Percentiles rank a stretch among this genome's conserved stretches.
phyloP scores from a whole-genome alignment of 2,797 vertebrate genomes.

The Thamnophis elegans region DNA sequence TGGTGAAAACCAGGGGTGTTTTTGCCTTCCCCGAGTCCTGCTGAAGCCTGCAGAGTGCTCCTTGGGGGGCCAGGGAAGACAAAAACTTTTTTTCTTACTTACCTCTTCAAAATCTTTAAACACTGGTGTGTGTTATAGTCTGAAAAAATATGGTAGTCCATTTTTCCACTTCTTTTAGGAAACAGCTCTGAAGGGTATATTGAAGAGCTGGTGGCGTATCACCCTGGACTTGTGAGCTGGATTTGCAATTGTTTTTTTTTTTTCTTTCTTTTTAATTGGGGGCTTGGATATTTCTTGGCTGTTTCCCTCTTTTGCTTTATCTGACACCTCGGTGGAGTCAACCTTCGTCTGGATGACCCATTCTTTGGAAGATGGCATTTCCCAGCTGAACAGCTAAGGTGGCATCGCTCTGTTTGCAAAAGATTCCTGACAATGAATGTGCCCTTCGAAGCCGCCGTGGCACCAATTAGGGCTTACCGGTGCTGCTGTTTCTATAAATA shows the following conservation, averaged over 20 bases:
- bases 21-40: too few species aligned
- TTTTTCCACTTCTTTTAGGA: background rate
- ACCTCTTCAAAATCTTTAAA: too few species aligned
- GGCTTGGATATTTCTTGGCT: background rate
- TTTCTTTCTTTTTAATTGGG: background rate
- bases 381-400: background rate
- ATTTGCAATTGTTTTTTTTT: background rate
- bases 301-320: background rate
- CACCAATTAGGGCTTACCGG: constrained; percentile 23
- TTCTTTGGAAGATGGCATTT: constrained; percentile 5
- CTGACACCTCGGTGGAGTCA: background rate
- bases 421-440: constrained; percentile 4
- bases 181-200: background rate
- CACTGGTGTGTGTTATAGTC: too few species aligned
- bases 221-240: background rate
- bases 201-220: background rate
- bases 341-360: background rate
- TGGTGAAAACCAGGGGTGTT: too few species aligned
- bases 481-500: constrained; percentile 27
- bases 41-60: too few species aligned
- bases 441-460: constrained; percentile 14
- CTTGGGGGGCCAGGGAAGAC: too few species aligned
- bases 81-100: too few species aligned
- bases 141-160: too few species aligned
- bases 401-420: constrained; percentile 3